phyloP scores from a whole-genome alignment of 2,797 vertebrate species.

The Geotrypetes seraphini region DNA sequence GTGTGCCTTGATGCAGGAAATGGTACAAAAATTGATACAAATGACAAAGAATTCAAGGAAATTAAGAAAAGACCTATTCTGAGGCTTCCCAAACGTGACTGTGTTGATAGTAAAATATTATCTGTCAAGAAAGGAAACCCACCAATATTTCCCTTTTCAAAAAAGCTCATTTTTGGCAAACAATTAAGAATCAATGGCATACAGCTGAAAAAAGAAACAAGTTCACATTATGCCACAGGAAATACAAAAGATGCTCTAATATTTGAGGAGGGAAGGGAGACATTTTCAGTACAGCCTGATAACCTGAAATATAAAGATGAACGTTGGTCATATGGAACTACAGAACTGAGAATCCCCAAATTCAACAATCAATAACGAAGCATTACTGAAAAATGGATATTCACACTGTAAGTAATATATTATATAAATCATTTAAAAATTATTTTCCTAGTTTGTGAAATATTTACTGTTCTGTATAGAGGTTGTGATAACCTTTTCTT shows the following conservation, averaged over 20 bases:
- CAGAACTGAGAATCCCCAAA: neutral
- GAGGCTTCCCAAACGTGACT: neutral
- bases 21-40: neutral
- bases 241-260: neutral
- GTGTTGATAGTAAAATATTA: neutral
- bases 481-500: neutral
- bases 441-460: no score
- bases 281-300: no score
- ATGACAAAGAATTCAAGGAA: neutral
- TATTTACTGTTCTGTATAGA: no score
- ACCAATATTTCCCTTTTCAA: neutral
- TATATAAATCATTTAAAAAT: no score
- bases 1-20: neutral
- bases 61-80: neutral
- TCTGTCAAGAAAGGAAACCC: neutral
- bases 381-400: neutral
- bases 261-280: no score
- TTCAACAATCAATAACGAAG: slow-evolving; percentile 3
- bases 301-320: no score
- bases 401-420: slow-evolving; percentile 9
- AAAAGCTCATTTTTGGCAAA: neutral
- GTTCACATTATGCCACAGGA: neutral
- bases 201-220: neutral
- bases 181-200: neutral
- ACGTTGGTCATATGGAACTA: neutral